phyloP scores from a whole-genome alignment of 2,888 invertebrate genomes.

The Drosophila helvetica region DNA sequence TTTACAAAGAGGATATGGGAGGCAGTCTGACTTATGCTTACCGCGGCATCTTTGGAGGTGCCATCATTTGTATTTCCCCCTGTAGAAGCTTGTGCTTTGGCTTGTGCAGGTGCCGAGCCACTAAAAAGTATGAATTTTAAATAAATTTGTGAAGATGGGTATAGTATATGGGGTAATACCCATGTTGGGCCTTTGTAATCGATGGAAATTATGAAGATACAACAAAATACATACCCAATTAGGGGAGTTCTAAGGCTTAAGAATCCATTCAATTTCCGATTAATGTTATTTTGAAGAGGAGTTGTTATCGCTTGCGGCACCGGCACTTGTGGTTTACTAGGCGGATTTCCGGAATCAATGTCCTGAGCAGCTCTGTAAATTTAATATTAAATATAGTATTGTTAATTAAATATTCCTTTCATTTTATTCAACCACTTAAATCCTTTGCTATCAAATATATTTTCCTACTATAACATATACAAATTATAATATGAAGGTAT shows the following conservation, averaged over 20 bases:
- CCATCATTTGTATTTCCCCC: slow-evolving; percentile 48
- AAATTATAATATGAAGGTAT: too few relatives aligned
- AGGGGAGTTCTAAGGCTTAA: slow-evolving; percentile 83
- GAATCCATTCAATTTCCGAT: slow-evolving; percentile 83
- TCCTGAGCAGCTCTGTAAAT: slow-evolving; percentile 75
- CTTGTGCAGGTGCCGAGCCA: slow-evolving; percentile 43
- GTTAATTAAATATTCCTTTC: background rate
- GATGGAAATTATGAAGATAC: background rate
- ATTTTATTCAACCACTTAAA: background rate
- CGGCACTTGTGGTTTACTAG: slow-evolving; percentile 68
- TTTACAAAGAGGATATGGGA: background rate
- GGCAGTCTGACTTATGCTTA: slow-evolving; percentile 33
- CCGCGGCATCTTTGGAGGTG: slow-evolving; percentile 62
- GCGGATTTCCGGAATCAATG: slow-evolving; percentile 75
- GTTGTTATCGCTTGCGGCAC: slow-evolving; percentile 66
- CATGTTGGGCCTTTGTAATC: background rate
- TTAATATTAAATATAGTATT: background rate
- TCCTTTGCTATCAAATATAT: background rate
- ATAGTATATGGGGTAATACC: background rate
- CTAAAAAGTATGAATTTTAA: slow-evolving; percentile 20
- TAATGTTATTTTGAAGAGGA: slow-evolving; percentile 82
- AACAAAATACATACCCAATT: slow-evolving; percentile 80
- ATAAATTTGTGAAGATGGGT: background rate
- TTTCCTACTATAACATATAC: background rate
- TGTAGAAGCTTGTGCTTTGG: slow-evolving; percentile 47